Percentiles rank a stretch among this genome's conserved stretches.
Evolutionary conservation across 2,888 invertebrate genomes (phyloP).

Genomic region (Caenorhabditis sulstoni): DNA sequence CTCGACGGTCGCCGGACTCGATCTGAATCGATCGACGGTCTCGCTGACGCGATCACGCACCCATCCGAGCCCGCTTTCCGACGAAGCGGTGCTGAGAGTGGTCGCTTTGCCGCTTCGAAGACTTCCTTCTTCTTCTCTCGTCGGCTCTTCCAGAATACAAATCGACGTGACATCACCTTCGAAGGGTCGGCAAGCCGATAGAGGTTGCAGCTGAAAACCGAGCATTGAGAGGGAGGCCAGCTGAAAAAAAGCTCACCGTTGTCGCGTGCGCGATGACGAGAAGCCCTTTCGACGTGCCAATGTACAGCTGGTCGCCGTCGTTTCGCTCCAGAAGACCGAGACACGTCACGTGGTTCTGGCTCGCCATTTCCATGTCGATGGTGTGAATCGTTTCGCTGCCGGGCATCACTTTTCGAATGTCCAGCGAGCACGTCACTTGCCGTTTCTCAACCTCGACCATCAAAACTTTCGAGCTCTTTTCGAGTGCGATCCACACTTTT

Average conservation of each 20-base stretch:
- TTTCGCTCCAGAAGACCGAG: conserved; percentile 84
- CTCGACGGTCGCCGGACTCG: conserved; percentile 41
- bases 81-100: conserved; percentile 58
- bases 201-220: conserved; percentile 67
- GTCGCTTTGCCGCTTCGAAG: conserved; percentile 23
- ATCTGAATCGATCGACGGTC: conserved; percentile 66
- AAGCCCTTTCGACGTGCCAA: conserved; percentile 96
- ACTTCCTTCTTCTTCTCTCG: conserved; percentile 62
- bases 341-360: conserved; percentile 85
- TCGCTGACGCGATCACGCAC: conserved; percentile 69
- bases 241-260: conserved; percentile 61
- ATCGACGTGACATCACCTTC: conserved; percentile 58
- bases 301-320: conserved; percentile 85
- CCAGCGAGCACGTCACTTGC: conserved; percentile 55
- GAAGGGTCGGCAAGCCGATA: conserved; percentile 70
- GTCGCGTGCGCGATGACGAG: conserved; percentile 90
- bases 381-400: conserved; percentile 92
- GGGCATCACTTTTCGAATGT: conserved; percentile 70
- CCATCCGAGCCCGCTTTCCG: conserved; percentile 68
- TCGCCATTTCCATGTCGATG: conserved; percentile 89
- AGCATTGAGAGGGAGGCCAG: not conserved
- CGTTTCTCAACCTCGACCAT: conserved; percentile 69
- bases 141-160: conserved; percentile 61
- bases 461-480: conserved; percentile 63
- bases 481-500: conserved; percentile 63